Base-by-base conservation (phyloP, 2,888 invertebrate genomes). In the Ichneumoninae sp. region DNA sequence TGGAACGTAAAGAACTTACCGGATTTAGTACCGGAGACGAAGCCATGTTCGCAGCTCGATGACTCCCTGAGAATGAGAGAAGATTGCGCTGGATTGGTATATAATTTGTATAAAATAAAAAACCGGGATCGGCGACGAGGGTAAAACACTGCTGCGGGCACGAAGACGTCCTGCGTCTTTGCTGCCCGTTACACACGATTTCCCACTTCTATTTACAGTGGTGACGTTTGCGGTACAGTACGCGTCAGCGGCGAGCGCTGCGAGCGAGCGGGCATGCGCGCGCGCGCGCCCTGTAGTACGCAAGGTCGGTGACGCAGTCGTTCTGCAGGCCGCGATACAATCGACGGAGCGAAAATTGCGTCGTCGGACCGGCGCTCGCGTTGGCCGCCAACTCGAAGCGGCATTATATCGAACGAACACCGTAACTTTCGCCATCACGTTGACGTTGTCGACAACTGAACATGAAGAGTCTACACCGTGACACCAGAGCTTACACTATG, bases 1-100 rank as follows among this genome's bases (percentile, higher is more conserved):
- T 19, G 3, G 19, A 13, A 7, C 26, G 10, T 26, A 19, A 36
- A 54, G 8, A 76, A 90, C 93, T 93, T 84, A 94, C 94, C 7
- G 94, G 93, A 90, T 93, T 91, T 47, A 90, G 86, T 50, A 93
- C 87, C 2, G 93, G 92, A 52, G 89, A 83, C 6, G 86, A 87
- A 69, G 93, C 88, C 93, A 93, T 94, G 57, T 52, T 78, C 6
- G 54, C 16, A 16, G 65, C n/a, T 76, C 30, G 47, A 30, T 7
- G 26, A 44, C n/a, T 19, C 19, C 33, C 0, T 7, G 71, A 13
- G 50, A 8, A 13, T 50, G 3, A 10, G 26, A 19, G 36, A 50
- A 50, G 7, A 19, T 33, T n/a, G 22, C 4, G 30, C 13, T 7
- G 60, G 30, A 62, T n/a, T 1, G 26, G n/a, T 69, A 4, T 68